Evolutionary conservation across 2,113 vertebrate species (phyloP), one percentile per base, ranked within the genome.

Genomic region (Muntiacus muntjak): DNA sequence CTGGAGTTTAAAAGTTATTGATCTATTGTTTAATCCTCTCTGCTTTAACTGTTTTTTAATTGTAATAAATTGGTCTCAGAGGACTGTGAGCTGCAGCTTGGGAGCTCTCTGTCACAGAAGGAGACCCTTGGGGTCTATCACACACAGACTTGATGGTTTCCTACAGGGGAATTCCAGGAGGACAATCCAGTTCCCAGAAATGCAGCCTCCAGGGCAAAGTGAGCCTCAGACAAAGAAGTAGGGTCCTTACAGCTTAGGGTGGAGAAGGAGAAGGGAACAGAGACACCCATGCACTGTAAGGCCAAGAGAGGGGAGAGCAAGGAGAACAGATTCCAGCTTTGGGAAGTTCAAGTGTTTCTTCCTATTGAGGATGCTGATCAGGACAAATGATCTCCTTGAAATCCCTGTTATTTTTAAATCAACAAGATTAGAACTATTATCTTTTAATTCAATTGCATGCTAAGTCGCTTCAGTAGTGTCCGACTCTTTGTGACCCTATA

Each of bases 21-120:
- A 87, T 93, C 82, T 84, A 43, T 47, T 91, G 10, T n/a, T 91
- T 85, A 96, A 93, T 94, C 47, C 45, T 1, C n/a, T 91, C 52
- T 92, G 28, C 67, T 83, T 90, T 96, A 30, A 97, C 71, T 95
- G 19, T 19, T 78, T 82, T 89, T 89, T 83, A 94, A 97, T 78
- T 81, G 36, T 86, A 87, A 89, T 81, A 78, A 58, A 95, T 74
- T 87, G 45, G 36, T 94, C 95, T 97, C 25, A 4, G 21, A 92
- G 30, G 83, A 93, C 3, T 40, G 17, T 5, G 1, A 96, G 28
- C 26, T 4, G 33, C 7, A 36, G 23, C 13, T 2, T 54, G 13
- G 57, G 57, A 12, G 10, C 15, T 25, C 33, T 81, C 26, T 78
- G 58, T 67, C 15, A 0, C 26, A 76, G n/a, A 87, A 25, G 17